Evolutionary conservation across 2,888 invertebrate species (phyloP), one percentile per base, ranked within the genome.

Genomic region (Nymphalis c-album): DNA sequence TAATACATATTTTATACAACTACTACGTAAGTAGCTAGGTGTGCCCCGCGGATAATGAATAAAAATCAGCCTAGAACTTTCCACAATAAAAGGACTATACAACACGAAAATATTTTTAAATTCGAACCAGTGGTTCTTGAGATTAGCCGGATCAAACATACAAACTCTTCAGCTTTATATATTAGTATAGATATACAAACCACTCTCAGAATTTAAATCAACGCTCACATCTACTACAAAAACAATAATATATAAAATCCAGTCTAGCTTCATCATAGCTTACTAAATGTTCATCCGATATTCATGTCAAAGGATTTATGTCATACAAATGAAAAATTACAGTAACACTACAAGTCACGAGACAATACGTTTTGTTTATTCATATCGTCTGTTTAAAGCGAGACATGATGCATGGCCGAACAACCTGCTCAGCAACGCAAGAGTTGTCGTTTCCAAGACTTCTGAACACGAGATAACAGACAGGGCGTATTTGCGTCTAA

Each of bases 401-500:
- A 16, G 45, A 64, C 69, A 62, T 69, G 67, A 69, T 67, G 55
- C 48, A 63, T 69, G 26, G 60, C 58, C 64, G 57, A 57, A 63
- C 47, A 61, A 67, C 59, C 58, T 62, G 62, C 63, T 46, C 35
- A 65, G 61, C 60, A 31, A 20, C 57, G 57, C 57, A 40, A 40
- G 35, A 63, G 69, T 63, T 51, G 51, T 63, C 63, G 51, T 55
- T 65, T 60, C 66, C 63, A 53, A 66, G 71, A 65, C 70, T 68
- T 65, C 66, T 63, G 62, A 55, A 66, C 69, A 71, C 69, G 53
- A 67, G 71, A 72, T 75, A 73, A 71, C 77, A 80, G 80, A 80
- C 83, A 79, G 80, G 78, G 77, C 76, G 83, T 84, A 84, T 87
- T 87, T 82, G 78, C 79, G 81, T 85, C 82, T 84, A 80, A 84